Conservation (phyloP, 2,888 invertebrate species). For the Lysandra coridon region DNA sequence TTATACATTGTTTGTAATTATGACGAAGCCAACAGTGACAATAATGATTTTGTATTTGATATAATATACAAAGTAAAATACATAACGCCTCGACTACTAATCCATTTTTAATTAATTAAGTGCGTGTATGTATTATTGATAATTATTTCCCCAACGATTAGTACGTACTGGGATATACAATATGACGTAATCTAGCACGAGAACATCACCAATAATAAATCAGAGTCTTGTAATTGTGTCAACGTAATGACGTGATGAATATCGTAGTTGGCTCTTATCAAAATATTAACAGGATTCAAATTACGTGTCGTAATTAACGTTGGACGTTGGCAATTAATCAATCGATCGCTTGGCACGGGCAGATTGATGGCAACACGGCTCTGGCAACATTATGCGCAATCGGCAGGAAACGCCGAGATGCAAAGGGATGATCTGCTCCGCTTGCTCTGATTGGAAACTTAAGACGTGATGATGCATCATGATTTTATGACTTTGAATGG, state of each 20-base stretch:
- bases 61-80: too few relatives aligned
- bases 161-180: too few relatives aligned
- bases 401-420: conserved; percentile 39
- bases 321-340: conserved; percentile 44
- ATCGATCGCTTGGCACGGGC: conserved; percentile 39
- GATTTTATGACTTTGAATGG: neutral
- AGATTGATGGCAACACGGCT: conserved; percentile 44
- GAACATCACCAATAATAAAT: neutral
- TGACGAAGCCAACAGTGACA: too few relatives aligned
- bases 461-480: neutral
- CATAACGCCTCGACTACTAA: too few relatives aligned
- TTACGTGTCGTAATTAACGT: conserved; percentile 36
- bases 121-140: too few relatives aligned
- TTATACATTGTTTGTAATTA: too few relatives aligned
- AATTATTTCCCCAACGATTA: too few relatives aligned
- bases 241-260: neutral
- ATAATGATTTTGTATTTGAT: too few relatives aligned
- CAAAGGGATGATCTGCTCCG: conserved; percentile 3
- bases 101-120: too few relatives aligned
- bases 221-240: neutral
- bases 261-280: conserved; percentile 8
- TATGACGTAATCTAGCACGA: too few relatives aligned
- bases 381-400: conserved; percentile 41
- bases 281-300: conserved; percentile 22
- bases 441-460: neutral